Base-by-base conservation (phyloP, 1,140 invertebrate genomes). In the Bombus consobrinus region DNA sequence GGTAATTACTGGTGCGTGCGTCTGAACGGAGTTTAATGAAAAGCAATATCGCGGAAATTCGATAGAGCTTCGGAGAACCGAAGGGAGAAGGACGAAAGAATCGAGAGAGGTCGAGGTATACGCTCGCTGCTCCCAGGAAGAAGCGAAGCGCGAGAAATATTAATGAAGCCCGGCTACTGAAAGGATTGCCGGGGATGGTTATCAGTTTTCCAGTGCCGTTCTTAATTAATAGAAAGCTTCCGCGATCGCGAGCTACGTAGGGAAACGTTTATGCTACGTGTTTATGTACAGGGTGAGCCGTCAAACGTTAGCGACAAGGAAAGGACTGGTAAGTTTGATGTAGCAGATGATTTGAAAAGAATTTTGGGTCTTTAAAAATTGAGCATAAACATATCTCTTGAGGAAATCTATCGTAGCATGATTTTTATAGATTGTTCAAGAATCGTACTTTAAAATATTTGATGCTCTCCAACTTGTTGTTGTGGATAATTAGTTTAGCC, bases 111-210 rank as follows among this genome's bases (percentile, higher is more conserved):
- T 22, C 9, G 66, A 57, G 59, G 15, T 9, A 8, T 75, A 69
- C 66, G 68, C 28, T 32, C 10, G 18, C 66, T 25, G 22, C 6
- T 64, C n/a, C 37, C 15, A 47, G 39, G 66, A 89, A 90, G 88
- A 87, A 90, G 79, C 76, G 75, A 90, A 77, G 66, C 83, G 86
- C 73, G 79, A 90, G 86, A 90, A 90, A 90, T 90, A 90, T 90
- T 90, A 88, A 90, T 88, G 86, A 90, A 88, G 74, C 71, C 25
- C 25, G 34, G 75, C 47, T 59, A 82, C 47, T 87, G 86, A 78
- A 85, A 87, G 66, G 34, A 78, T 81, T 47, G 68, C 53, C 28
- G 62, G 62, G 34, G 81, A 72, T 62, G 82, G 80, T 87, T 84
- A 57, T 39, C 73, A 88, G 57, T 80, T 89, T 74, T 68, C 34